Conservation (phyloP, 2,888 invertebrate species). For the Lasioglossum leucozonium region DNA sequence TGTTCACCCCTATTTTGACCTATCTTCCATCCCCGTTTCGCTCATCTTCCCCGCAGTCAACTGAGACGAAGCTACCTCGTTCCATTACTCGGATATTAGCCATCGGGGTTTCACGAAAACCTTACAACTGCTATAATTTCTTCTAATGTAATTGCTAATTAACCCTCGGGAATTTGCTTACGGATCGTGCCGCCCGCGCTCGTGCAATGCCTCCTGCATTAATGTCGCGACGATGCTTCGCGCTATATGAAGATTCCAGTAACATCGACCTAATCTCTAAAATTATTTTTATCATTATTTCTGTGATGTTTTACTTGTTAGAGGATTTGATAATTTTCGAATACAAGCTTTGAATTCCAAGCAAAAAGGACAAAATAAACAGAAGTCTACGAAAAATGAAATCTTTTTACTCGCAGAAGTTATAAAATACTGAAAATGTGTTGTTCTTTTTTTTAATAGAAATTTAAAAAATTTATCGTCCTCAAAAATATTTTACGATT, state of each 20-base stretch:
- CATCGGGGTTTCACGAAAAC: conserved; percentile 83
- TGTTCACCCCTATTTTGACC: conserved; percentile 60
- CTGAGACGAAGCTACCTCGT: conserved; percentile 76
- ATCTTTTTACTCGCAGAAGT: not conserved
- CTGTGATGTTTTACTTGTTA: no score
- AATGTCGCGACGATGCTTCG: not conserved
- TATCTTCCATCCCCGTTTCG: conserved; percentile 60
- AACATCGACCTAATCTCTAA: not conserved
- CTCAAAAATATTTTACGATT: not conserved
- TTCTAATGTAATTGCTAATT: conserved; percentile 82
- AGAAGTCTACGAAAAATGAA: not conserved
- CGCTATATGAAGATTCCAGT: conserved; percentile 3
- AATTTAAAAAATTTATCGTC: not conserved
- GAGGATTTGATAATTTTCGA: not conserved
- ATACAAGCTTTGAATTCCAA: no score
- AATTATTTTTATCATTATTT: no score
- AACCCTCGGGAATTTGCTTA: conserved; percentile 78
- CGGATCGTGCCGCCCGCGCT: conserved; percentile 14
- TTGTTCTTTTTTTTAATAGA: not conserved
- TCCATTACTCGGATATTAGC: conserved; percentile 84
- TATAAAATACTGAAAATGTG: not conserved
- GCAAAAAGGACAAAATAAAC: no score
- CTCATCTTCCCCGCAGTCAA: conserved; percentile 63
- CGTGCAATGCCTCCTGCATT: not conserved
- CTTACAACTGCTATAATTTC: conserved; percentile 84